Evolutionary conservation across 2,888 invertebrate genomes (phyloP).

Genomic region (Entomobrya multifasciata): DNA sequence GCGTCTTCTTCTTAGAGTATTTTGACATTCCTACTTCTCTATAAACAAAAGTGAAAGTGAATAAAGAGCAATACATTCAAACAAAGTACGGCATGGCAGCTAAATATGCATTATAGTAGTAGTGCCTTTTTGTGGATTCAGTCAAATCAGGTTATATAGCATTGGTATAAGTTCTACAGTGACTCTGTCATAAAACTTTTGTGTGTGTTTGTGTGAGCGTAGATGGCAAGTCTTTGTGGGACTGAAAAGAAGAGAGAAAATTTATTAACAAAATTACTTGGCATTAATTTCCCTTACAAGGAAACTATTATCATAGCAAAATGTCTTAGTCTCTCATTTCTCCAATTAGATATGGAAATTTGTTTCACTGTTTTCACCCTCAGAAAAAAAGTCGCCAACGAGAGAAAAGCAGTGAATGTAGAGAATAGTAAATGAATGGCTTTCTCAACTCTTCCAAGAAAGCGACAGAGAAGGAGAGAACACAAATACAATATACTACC

Average conservation of each 20-base stretch:
- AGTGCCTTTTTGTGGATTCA: neutral
- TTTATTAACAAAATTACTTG: conserved; percentile 77
- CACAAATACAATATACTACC: no score
- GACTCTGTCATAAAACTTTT: conserved; percentile 63
- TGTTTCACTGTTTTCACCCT: conserved; percentile 61
- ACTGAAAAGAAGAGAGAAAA: conserved; percentile 67
- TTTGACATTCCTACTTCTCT: neutral
- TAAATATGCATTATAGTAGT: neutral
- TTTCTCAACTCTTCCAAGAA: neutral
- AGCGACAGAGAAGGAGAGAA: conserved; percentile 36
- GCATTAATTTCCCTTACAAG: conserved; percentile 76
- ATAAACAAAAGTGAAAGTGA: neutral
- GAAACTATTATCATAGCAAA: conserved; percentile 74
- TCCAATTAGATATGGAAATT: conserved; percentile 76
- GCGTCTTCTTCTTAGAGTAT: neutral
- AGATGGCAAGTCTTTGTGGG: conserved; percentile 1
- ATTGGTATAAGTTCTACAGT: no score
- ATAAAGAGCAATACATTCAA: neutral
- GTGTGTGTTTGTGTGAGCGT: neutral
- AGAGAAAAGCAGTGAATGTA: conserved; percentile 7
- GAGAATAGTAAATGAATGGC: no score
- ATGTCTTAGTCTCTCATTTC: conserved; percentile 72
- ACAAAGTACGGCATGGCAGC: neutral
- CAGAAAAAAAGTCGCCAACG: conserved; percentile 56
- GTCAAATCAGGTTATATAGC: neutral